A percentile compares a stretch with the other conserved stretches of the same genome.
Evolutionary conservation across 2,797 vertebrate genomes (phyloP).

Genomic region (Anableps anableps): DNA sequence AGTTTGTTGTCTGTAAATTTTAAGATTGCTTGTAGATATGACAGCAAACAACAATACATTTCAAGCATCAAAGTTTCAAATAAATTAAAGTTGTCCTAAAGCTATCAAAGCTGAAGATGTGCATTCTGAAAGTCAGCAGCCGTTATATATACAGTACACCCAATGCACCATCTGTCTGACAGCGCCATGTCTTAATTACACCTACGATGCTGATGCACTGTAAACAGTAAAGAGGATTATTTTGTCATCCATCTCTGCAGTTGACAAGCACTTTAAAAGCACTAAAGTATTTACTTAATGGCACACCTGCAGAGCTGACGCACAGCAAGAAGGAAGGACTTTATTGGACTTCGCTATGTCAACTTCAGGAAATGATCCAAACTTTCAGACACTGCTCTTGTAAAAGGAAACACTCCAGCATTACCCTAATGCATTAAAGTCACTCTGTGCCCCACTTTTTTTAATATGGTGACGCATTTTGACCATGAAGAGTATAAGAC

Average conservation of each 20-base stretch:
- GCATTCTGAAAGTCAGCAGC: slow-evolving; percentile 12
- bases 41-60: not conserved
- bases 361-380: slow-evolving; percentile 70
- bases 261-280: slow-evolving; percentile 67
- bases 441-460: slow-evolving; percentile 74
- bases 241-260: slow-evolving; percentile 62
- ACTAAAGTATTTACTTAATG: slow-evolving; percentile 63
- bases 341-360: slow-evolving; percentile 72
- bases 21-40: not conserved
- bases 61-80: slow-evolving; percentile 3
- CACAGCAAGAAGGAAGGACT: slow-evolving; percentile 52
- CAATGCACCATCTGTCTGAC: slow-evolving; percentile 43
- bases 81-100: not conserved
- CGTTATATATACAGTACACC: slow-evolving; percentile 9
- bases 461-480: slow-evolving; percentile 70
- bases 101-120: slow-evolving; percentile 19
- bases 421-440: slow-evolving; percentile 81
- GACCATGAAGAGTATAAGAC: slow-evolving; percentile 65
- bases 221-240: slow-evolving; percentile 63
- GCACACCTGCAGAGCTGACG: slow-evolving; percentile 62
- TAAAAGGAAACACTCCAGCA: slow-evolving; percentile 69
- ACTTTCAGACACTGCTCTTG: slow-evolving; percentile 70
- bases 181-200: slow-evolving; percentile 55
- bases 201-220: slow-evolving; percentile 44
- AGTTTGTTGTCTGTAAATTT: not conserved